These are phyloP conservation scores for Oikopleura vanhoeffeni DNA, from an alignment of 23 tunicate genomes.

Conservation along the genomic window DNA sequence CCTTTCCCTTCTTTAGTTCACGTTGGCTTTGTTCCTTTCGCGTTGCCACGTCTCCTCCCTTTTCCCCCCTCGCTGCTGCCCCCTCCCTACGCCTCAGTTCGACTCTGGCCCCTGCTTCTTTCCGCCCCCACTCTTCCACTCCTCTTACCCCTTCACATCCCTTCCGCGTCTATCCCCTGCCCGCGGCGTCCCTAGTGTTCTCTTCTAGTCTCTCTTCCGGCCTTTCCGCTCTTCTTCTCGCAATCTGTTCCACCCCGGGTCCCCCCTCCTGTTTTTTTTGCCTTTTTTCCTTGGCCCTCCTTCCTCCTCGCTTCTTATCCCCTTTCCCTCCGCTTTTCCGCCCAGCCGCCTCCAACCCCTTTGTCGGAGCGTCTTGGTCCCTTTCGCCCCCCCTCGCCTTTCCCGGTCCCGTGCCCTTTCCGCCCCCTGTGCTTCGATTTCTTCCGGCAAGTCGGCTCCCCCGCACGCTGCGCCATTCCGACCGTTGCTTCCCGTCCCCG, in stretches of 20 bases:
- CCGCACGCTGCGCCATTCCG: background rate
- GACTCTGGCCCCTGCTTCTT: no score
- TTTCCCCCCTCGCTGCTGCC: no score
- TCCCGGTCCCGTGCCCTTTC: background rate
- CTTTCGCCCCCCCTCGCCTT: background rate
- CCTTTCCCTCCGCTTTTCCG: background rate
- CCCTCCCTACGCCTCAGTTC: no score
- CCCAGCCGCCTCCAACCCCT: background rate
- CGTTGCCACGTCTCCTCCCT: no score
- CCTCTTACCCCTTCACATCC: no score
- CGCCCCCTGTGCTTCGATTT: background rate
- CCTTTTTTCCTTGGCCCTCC: background rate
- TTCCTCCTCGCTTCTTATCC: background rate
- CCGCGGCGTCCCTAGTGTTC: no score
- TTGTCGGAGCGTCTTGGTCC: background rate
- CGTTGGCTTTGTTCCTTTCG: no score
- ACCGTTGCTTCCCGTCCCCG: background rate
- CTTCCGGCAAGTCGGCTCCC: background rate
- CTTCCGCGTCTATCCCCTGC: no score
- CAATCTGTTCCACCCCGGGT: background rate
- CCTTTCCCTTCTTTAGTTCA: no score
- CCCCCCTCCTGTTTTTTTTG: background rate
- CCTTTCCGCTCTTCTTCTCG: background rate
- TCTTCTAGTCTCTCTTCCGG: no score
- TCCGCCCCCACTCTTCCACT: no score